Evolutionary conservation across 2,797 vertebrate genomes (phyloP).

Genomic region (Meriones psammophilus): DNA sequence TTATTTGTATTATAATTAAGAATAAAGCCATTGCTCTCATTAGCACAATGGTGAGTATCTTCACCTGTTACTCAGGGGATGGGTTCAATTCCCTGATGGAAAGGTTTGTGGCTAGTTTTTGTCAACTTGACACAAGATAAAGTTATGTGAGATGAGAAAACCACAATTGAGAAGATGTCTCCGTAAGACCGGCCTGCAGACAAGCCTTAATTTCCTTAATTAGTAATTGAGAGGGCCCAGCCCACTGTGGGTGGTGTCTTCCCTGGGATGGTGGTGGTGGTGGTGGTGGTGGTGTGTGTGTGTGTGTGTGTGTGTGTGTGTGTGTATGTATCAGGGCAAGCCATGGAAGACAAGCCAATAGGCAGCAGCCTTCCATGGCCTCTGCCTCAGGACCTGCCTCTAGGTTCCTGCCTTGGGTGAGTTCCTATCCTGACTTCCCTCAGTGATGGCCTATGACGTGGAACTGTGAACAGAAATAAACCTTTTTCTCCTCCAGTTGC

Average conservation of each 20-base stretch:
- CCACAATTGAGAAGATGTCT: too few relatives aligned
- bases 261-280: background rate
- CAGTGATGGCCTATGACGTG: background rate
- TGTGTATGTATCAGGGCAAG: background rate
- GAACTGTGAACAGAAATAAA: background rate
- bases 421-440: background rate
- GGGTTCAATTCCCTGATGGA: too few relatives aligned
- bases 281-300: too few relatives aligned
- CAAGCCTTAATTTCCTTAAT: background rate
- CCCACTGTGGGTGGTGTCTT: background rate
- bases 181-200: too few relatives aligned
- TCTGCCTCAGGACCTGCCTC: background rate
- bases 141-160: too few relatives aligned
- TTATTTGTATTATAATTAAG: conserved; percentile 28
- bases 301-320: too few relatives aligned
- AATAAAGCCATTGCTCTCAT: background rate
- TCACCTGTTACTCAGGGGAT: background rate
- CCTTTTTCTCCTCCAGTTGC: background rate
- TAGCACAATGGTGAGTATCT: background rate
- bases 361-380: background rate
- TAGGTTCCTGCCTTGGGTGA: background rate
- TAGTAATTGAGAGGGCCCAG: background rate
- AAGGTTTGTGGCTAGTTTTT: too few relatives aligned
- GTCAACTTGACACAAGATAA: too few relatives aligned
- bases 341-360: background rate